Evolutionary conservation across 2,888 invertebrate genomes (phyloP).

Genomic region (Hyppa rectilinea): DNA sequence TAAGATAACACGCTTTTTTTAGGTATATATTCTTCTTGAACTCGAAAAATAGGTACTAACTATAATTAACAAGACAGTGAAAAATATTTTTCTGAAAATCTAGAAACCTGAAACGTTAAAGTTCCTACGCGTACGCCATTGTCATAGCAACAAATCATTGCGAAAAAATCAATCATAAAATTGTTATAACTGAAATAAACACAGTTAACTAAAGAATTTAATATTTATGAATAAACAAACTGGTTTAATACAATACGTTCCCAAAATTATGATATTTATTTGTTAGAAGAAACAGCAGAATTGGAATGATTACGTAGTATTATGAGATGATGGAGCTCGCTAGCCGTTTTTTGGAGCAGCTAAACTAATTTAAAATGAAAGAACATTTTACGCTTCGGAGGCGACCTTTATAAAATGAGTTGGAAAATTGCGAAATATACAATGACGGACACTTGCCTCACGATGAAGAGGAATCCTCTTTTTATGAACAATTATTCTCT

Average conservation of each 20-base stretch:
- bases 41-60: background rate
- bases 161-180: background rate
- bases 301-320: conserved; percentile 64
- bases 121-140: background rate
- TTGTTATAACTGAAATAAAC: conserved; percentile 6
- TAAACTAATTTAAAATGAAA: conserved; percentile 74
- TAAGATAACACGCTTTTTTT: background rate
- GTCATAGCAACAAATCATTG: conserved; percentile 6
- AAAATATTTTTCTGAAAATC: background rate
- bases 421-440: conserved; percentile 73
- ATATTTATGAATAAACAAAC: conserved; percentile 45
- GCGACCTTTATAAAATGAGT: conserved; percentile 73
- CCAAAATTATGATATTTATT: conserved; percentile 62
- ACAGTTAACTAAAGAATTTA: conserved; percentile 23
- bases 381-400: conserved; percentile 71
- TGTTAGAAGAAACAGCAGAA: conserved; percentile 62
- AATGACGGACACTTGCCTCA: conserved; percentile 64
- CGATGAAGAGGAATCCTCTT: conserved; percentile 48
- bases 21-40: background rate
- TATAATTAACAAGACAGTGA: background rate
- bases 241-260: conserved; percentile 31
- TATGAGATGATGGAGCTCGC: conserved; percentile 65
- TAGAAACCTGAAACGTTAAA: background rate
- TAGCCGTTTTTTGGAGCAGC: conserved; percentile 65
- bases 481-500: conserved; percentile 51